Percentiles rank a stretch among this genome's conserved stretches.
phyloP scores from a whole-genome alignment of 2,888 invertebrate genomes.

The Mesochorus sp. region DNA sequence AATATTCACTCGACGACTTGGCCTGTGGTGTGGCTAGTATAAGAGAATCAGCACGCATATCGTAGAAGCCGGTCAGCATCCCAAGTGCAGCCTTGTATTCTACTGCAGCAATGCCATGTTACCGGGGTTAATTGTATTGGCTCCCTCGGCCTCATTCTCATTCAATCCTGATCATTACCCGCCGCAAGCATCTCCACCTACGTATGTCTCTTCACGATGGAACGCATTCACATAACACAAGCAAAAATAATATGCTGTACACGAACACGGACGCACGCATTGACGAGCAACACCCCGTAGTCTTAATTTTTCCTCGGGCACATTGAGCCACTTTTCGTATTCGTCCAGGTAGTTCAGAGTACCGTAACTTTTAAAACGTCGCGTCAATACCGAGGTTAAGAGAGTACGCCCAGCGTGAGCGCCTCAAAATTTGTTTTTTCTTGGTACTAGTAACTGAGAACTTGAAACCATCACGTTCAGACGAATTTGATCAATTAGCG shows the following conservation, averaged over 20 bases:
- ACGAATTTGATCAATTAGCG: too few species aligned
- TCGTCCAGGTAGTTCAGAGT: constrained; percentile 17
- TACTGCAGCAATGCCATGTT: constrained; percentile 74
- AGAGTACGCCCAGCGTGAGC: constrained; percentile 40
- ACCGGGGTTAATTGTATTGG: constrained; percentile 79
- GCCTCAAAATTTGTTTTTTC: neutral
- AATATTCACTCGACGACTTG: constrained; percentile 49
- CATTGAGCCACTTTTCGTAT: constrained; percentile 18
- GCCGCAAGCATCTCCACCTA: constrained; percentile 75
- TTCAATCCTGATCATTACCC: constrained; percentile 80
- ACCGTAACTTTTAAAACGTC: constrained; percentile 51
- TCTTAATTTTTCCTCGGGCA: constrained; percentile 44
- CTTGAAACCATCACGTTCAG: neutral
- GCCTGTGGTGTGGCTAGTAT: constrained; percentile 33
- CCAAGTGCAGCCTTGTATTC: constrained; percentile 68
- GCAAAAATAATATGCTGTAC: constrained; percentile 24
- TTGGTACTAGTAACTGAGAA: neutral
- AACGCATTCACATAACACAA: constrained; percentile 41
- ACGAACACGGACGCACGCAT: constrained; percentile 22
- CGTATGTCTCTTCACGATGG: constrained; percentile 70
- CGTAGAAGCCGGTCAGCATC: constrained; percentile 44
- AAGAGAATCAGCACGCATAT: constrained; percentile 51
- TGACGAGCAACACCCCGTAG: neutral
- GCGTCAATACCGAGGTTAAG: constrained; percentile 34
- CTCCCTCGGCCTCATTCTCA: constrained; percentile 79